Percentiles rank a stretch among this genome's conserved stretches.
These are phyloP conservation scores for Volucella bombylans DNA, from an alignment of 2,888 invertebrate species.

Conservation along the genomic window DNA sequence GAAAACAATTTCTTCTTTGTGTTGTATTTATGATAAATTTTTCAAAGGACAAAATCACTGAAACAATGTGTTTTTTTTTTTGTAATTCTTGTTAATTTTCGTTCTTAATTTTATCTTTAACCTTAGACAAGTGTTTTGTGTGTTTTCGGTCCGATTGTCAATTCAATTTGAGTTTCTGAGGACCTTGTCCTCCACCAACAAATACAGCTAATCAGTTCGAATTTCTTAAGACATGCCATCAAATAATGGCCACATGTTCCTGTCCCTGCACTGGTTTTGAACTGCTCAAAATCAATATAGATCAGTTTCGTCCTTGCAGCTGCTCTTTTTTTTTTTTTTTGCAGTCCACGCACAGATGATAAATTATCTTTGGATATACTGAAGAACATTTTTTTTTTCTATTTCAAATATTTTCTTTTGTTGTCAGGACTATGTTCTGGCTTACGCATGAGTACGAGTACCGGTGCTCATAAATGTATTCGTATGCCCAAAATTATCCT, in stretches of 20 bases:
- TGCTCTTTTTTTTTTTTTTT: conserved; percentile 20
- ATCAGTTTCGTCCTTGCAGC: conserved; percentile 38
- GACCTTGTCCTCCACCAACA: no score
- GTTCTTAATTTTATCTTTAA: no score
- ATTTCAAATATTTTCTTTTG: conserved; percentile 35
- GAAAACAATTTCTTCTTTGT: no score
- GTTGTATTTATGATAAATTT: no score
- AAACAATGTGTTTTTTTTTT: no score
- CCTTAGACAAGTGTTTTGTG: no score
- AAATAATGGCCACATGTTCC: conserved; percentile 30
- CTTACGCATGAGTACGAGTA: neutral
- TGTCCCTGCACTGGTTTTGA: neutral
- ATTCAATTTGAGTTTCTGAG: no score
- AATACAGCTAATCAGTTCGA: neutral
- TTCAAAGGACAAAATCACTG: no score
- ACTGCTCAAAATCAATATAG: conserved; percentile 30
- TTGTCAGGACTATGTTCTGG: conserved; percentile 28
- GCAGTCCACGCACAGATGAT: conserved; percentile 29
- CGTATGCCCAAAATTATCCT: conserved; percentile 15
- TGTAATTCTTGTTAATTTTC: no score
- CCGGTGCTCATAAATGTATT: no score
- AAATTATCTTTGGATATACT: conserved; percentile 36
- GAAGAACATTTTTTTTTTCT: neutral
- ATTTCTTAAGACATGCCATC: conserved; percentile 15
- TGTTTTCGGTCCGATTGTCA: no score